phyloP scores from a whole-genome alignment of 2,888 invertebrate genomes.

The Deroplatys truncata region DNA sequence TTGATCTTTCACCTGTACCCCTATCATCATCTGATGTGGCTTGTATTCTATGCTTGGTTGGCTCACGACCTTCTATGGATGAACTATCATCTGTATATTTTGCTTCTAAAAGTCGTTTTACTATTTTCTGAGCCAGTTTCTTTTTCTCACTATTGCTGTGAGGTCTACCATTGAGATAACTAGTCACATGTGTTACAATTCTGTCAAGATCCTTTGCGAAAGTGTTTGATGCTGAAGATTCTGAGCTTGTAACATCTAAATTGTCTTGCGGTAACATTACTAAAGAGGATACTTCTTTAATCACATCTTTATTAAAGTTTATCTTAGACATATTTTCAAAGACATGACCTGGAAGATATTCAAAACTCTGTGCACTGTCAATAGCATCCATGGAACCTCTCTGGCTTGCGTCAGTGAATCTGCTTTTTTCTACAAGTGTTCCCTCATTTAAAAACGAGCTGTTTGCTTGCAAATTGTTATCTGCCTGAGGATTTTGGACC shows the following conservation, averaged over 20 bases:
- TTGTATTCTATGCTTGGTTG: background rate
- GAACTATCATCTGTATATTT: conserved; percentile 54
- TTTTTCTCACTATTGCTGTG: conserved; percentile 55
- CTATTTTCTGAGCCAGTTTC: conserved; percentile 60
- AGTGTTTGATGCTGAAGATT: conserved; percentile 31
- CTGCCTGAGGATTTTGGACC: background rate
- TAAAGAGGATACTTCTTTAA: background rate
- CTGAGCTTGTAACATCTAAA: background rate
- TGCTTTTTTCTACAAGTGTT: background rate
- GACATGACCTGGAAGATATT: conserved; percentile 56
- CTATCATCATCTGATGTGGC: background rate
- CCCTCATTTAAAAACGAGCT: background rate
- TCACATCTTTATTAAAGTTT: background rate
- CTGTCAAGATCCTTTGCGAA: conserved; percentile 59
- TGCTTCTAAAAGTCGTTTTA: conserved; percentile 56
- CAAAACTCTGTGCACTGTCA: conserved; percentile 64
- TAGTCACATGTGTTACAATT: conserved; percentile 56
- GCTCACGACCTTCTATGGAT: background rate
- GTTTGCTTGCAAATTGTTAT: conserved; percentile 16
- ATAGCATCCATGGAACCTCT: conserved; percentile 38
- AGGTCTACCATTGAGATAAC: conserved; percentile 47
- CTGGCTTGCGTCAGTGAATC: background rate
- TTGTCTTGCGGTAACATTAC: background rate
- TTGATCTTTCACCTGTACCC: background rate
- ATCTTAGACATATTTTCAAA: conserved; percentile 47